phyloP scores from a whole-genome alignment of 2,888 invertebrate species.

The Julus scanicus region DNA sequence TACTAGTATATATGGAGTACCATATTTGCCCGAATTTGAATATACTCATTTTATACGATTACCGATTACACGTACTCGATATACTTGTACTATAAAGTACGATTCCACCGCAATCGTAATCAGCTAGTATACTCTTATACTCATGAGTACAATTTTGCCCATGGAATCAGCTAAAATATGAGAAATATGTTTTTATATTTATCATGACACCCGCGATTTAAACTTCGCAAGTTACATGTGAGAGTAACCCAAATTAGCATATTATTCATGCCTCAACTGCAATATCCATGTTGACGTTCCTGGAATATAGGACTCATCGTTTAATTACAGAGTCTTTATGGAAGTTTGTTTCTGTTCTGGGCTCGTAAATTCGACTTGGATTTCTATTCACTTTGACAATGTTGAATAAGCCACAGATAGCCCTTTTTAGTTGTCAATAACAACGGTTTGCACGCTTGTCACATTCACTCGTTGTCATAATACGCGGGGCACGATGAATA shows the following conservation, averaged over 20 bases:
- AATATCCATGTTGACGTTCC: neutral
- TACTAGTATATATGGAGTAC: too few relatives aligned
- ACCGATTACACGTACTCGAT: too few relatives aligned
- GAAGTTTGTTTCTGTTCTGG: neutral
- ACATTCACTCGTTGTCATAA: neutral
- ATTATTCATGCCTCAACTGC: neutral
- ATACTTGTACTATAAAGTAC: too few relatives aligned
- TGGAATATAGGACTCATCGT: neutral
- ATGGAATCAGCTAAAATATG: too few relatives aligned
- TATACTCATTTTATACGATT: too few relatives aligned
- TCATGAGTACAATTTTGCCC: too few relatives aligned
- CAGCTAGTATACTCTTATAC: too few relatives aligned
- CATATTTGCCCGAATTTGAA: too few relatives aligned
- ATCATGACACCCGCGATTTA: too few relatives aligned
- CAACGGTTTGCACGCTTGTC: conserved; percentile 33
- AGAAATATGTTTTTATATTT: too few relatives aligned
- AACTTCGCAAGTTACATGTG: too few relatives aligned
- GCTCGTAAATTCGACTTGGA: conserved; percentile 18
- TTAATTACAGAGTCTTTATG: neutral
- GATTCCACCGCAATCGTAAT: too few relatives aligned
- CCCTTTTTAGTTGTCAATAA: neutral
- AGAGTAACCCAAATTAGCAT: neutral
- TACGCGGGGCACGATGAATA: neutral
- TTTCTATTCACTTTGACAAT: conserved; percentile 24
- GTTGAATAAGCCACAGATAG: neutral